These are phyloP conservation scores for Atractosteus spatula DNA, from an alignment of 2,113 vertebrate genomes.

Conservation along the genomic window DNA sequence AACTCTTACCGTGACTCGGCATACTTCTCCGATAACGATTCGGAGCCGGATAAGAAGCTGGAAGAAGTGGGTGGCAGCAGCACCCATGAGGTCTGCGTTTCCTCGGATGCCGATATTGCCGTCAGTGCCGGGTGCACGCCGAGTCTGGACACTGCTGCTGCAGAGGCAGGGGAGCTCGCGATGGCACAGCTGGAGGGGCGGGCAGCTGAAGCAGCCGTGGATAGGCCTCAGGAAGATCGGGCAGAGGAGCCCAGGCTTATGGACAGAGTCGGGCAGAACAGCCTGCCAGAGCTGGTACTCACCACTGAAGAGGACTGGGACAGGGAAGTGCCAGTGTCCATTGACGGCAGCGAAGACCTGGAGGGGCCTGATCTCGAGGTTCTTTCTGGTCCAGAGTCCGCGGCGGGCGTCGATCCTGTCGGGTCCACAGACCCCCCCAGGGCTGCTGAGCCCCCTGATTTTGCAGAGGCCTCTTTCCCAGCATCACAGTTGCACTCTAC, in stretches of 20 bases:
- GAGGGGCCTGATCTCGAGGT: not conserved
- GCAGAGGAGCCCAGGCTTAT: not conserved
- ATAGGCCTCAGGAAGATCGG: conserved; percentile 7
- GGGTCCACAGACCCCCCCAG: not conserved
- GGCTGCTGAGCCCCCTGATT: not conserved
- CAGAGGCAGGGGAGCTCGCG: conserved; percentile 18
- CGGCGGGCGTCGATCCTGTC: no score
- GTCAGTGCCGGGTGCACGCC: not conserved
- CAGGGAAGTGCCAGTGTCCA: conserved; percentile 9
- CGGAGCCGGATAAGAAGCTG: conserved; percentile 80
- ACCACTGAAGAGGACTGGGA: conserved; percentile 31
- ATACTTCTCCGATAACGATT: conserved; percentile 96
- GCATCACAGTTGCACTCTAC: not conserved
- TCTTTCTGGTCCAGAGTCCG: no score
- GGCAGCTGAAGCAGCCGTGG: conserved; percentile 13
- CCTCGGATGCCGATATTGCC: not conserved
- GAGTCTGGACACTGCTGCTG: not conserved
- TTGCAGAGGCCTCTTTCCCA: conserved; percentile 1
- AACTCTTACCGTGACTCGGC: conserved; percentile 88
- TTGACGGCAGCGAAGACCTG: conserved; percentile 15
- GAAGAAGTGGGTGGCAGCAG: conserved; percentile 59
- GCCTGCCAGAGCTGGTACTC: conserved; percentile 18
- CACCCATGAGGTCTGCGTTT: conserved; percentile 22
- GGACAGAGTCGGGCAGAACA: not conserved
- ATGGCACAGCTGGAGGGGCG: not conserved